Evolutionary conservation across 2,797 vertebrate genomes (phyloP).

Genomic region (Manis crassicaudata): DNA sequence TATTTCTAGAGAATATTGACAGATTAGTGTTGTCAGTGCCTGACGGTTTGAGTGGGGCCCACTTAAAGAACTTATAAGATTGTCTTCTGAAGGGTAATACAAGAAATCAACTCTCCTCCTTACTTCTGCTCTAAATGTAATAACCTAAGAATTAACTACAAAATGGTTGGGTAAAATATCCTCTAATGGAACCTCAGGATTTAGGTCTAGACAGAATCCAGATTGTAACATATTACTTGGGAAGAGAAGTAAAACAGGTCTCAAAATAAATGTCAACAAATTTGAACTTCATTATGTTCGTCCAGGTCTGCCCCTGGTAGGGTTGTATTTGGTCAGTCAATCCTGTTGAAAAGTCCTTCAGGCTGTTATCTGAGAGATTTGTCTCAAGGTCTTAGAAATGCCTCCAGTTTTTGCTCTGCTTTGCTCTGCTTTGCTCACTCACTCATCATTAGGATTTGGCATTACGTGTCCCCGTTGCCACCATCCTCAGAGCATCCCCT

Average conservation of each 20-base stretch:
- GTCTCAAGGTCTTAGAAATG: neutral
- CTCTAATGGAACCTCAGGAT: neutral
- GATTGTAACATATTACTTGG: neutral
- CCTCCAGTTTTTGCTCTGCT: neutral
- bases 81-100: conserved; percentile 16
- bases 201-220: neutral
- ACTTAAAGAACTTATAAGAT: conserved; percentile 49
- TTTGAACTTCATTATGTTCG: neutral
- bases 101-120: conserved; percentile 14
- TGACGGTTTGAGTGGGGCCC: conserved; percentile 49
- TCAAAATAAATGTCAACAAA: neutral
- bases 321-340: neutral
- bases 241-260: neutral
- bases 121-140: conserved; percentile 6
- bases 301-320: neutral
- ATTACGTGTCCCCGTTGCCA: neutral
- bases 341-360: neutral
- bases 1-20: conserved; percentile 63
- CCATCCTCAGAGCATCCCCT: neutral
- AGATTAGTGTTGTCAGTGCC: conserved; percentile 20
- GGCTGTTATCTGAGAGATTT: neutral
- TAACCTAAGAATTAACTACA: conserved; percentile 17
- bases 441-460: neutral
- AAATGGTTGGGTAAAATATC: neutral
- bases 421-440: neutral